phyloP scores from a whole-genome alignment of 2,888 invertebrate genomes.

The Agrochola lota region DNA sequence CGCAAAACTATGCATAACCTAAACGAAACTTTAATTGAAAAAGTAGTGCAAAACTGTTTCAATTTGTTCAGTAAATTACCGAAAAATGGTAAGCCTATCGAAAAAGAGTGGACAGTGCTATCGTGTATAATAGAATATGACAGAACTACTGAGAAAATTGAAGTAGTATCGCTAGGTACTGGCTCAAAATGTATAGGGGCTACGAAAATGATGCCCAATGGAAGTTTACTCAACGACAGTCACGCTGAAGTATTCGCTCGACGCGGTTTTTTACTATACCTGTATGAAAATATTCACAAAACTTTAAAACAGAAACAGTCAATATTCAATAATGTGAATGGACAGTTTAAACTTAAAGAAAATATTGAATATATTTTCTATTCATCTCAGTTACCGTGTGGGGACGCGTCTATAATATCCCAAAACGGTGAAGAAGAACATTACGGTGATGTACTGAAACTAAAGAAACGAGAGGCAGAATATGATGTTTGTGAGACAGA shows the following conservation, averaged over 20 bases:
- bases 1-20: constrained; percentile 71
- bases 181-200: constrained; percentile 98
- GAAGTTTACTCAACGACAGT: constrained; percentile 95
- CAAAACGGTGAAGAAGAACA: constrained; percentile 82
- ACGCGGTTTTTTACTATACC: constrained; percentile 94
- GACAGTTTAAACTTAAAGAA: constrained; percentile 88
- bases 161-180: constrained; percentile 95
- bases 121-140: constrained; percentile 93
- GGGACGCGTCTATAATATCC: constrained; percentile 97
- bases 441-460: constrained; percentile 77
- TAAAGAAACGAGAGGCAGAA: constrained; percentile 72
- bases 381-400: constrained; percentile 97
- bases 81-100: constrained; percentile 95
- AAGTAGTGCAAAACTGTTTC: constrained; percentile 91
- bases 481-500: constrained; percentile 68
- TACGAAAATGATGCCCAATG: constrained; percentile 91
- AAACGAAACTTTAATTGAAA: constrained; percentile 78
- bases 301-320: constrained; percentile 76
- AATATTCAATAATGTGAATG: constrained; percentile 75
- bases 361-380: constrained; percentile 95
- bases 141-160: constrained; percentile 72
- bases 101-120: constrained; percentile 95
- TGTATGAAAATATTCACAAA: constrained; percentile 92
- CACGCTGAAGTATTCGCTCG: constrained; percentile 97
- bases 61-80: constrained; percentile 91